A percentile compares a stretch with the other conserved stretches of the same genome.
These are phyloP conservation scores for Danaus plexippus DNA, from an alignment of 1,140 invertebrate genomes.

Conservation along the genomic window DNA sequence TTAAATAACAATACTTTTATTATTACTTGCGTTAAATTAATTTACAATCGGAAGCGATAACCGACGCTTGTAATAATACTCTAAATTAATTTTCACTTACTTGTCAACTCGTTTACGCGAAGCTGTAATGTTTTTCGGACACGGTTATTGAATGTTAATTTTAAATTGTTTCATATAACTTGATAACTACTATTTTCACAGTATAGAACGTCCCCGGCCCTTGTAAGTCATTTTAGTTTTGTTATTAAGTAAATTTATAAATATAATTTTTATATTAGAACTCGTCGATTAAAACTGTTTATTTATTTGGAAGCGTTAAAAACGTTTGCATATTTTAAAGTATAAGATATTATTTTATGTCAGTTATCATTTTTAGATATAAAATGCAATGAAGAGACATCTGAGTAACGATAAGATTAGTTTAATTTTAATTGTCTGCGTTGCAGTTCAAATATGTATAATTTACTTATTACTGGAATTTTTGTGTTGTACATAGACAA, in stretches of 20 bases:
- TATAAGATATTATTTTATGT: not conserved
- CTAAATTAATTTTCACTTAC: slow-evolving; percentile 58
- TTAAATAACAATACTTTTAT: not conserved
- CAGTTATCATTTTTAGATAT: slow-evolving; percentile 1
- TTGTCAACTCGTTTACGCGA: slow-evolving; percentile 60
- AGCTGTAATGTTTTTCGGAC: slow-evolving; percentile 43
- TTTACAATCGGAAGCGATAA: slow-evolving; percentile 48
- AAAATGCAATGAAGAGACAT: no score
- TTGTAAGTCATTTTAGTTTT: slow-evolving; percentile 4
- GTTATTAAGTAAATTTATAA: not conserved
- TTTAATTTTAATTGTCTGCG: no score
- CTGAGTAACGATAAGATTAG: no score
- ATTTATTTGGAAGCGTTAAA: no score
- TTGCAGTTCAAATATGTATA: no score
- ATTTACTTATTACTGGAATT: no score
- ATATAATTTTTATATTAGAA: no score
- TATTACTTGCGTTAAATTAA: slow-evolving; percentile 52
- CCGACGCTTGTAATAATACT: slow-evolving; percentile 32
- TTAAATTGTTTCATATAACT: slow-evolving; percentile 14
- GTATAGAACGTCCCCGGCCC: slow-evolving; percentile 1
- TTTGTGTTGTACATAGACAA: no score
- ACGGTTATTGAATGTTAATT: slow-evolving; percentile 47
- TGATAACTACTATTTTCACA: slow-evolving; percentile 8
- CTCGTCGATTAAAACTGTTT: no score
- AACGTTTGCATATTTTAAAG: not conserved